Conservation (phyloP, 1,140 invertebrate species). For the Heliconius hermathena region DNA sequence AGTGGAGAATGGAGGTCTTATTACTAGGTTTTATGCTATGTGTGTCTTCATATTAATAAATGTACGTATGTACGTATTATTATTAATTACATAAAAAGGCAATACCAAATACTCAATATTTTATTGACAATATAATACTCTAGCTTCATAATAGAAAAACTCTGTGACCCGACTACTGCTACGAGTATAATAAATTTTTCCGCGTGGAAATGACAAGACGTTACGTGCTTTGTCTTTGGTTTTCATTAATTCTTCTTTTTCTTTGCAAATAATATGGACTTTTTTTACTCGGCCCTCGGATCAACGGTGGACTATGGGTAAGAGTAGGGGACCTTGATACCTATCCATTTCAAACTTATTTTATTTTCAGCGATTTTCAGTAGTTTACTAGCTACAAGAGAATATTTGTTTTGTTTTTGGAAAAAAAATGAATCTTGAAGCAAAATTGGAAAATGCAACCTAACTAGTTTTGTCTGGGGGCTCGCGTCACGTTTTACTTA, state of each 20-base stretch:
- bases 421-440: too few relatives aligned
- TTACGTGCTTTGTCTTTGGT: constrained; percentile 4
- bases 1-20: too few relatives aligned
- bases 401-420: too few relatives aligned
- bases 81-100: background rate
- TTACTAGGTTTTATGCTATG: too few relatives aligned
- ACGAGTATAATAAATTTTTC: background rate
- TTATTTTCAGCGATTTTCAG: too few relatives aligned
- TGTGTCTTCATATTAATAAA: too few relatives aligned
- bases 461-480: too few relatives aligned
- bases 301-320: background rate
- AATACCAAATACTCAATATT: background rate
- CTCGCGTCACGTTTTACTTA: too few relatives aligned
- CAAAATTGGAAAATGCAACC: too few relatives aligned
- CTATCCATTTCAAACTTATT: too few relatives aligned
- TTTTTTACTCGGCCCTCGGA: background rate
- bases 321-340: too few relatives aligned
- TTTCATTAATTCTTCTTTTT: background rate
- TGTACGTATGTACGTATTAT: background rate
- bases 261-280: background rate
- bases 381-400: too few relatives aligned
- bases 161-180: background rate
- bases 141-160: constrained; percentile 15
- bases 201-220: constrained; percentile 12
- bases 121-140: background rate